Evolutionary conservation across 2,888 invertebrate genomes (phyloP).

Genomic region (Portevinia maculata): DNA sequence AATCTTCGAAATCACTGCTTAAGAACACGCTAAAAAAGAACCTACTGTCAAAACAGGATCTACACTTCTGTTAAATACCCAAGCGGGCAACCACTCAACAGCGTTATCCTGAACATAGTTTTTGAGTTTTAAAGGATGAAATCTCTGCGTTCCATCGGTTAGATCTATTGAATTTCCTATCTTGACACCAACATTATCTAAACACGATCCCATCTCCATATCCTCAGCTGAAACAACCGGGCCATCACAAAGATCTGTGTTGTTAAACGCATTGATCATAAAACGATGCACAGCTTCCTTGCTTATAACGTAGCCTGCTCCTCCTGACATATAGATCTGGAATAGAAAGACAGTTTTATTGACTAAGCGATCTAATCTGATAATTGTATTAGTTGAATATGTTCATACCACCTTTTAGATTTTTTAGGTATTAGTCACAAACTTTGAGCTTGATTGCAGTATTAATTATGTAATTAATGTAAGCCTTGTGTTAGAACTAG

Average conservation of each 20-base stretch:
- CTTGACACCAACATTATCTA: slow-evolving; percentile 90
- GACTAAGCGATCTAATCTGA: neutral
- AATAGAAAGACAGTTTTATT: neutral
- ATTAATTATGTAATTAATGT: too few species aligned
- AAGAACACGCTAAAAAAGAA: neutral
- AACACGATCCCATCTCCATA: slow-evolving; percentile 85
- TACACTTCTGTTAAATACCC: slow-evolving; percentile 55
- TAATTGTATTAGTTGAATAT: neutral
- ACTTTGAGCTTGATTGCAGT: too few species aligned
- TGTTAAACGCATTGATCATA: slow-evolving; percentile 88
- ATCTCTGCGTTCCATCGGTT: slow-evolving; percentile 89
- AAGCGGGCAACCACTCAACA: slow-evolving; percentile 19
- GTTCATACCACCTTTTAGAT: too few species aligned
- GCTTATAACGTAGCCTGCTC: slow-evolving; percentile 95
- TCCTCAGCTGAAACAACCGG: slow-evolving; percentile 31
- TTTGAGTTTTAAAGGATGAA: slow-evolving; percentile 95
- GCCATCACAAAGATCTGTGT: slow-evolving; percentile 40
- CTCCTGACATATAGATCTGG: slow-evolving; percentile 93
- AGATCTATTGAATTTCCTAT: slow-evolving; percentile 94
- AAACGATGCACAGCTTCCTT: slow-evolving; percentile 89
- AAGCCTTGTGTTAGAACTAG: too few species aligned
- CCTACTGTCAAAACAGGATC: slow-evolving; percentile 58
- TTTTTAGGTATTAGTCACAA: too few species aligned
- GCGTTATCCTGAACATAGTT: slow-evolving; percentile 92
- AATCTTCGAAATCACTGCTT: neutral